Percentiles rank a stretch among this genome's conserved stretches.
phyloP scores from a whole-genome alignment of 1,140 invertebrate species.

The Conus ventricosus region DNA sequence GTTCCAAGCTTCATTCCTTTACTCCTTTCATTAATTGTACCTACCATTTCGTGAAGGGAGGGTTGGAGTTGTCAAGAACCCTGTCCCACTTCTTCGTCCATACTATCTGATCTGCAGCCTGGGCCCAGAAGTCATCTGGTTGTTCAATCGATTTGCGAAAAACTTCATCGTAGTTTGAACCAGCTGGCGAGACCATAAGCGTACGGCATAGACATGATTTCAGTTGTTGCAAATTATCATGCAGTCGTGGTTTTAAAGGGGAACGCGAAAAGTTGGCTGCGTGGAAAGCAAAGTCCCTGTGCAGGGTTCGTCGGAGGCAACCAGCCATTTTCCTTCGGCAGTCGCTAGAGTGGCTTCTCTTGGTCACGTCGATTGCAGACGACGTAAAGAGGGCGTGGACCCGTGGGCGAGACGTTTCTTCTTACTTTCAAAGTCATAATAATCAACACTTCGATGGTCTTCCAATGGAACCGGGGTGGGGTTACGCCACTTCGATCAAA shows the following conservation, averaged over 20 bases:
- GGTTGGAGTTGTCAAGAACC: conserved; percentile 88
- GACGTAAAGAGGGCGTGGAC: too few species aligned
- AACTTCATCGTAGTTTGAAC: conserved; percentile 79
- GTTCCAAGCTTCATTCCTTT: too few species aligned
- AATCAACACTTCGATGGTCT: too few species aligned
- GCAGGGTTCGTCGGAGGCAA: not conserved
- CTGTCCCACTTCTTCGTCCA: conserved; percentile 89
- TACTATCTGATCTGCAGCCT: conserved; percentile 82
- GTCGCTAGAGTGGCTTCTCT: too few species aligned
- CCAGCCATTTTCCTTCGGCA: not conserved
- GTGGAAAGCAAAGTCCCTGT: not conserved
- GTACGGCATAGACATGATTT: not conserved
- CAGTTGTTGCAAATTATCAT: not conserved
- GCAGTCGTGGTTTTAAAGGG: not conserved
- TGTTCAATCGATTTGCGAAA: conserved; percentile 83
- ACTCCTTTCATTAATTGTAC: not conserved
- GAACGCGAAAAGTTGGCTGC: not conserved
- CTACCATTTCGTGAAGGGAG: conserved; percentile 91
- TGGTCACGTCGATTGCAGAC: too few species aligned
- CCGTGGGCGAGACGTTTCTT: too few species aligned
- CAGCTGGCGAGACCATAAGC: not conserved
- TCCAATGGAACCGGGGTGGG: too few species aligned
- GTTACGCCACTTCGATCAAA: too few species aligned
- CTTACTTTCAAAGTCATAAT: too few species aligned
- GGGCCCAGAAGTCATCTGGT: conserved; percentile 91